Evolutionary conservation across 2,888 invertebrate species (phyloP), one percentile per base, ranked within the genome.

Genomic region (Glyphotaelius pellucidus): DNA sequence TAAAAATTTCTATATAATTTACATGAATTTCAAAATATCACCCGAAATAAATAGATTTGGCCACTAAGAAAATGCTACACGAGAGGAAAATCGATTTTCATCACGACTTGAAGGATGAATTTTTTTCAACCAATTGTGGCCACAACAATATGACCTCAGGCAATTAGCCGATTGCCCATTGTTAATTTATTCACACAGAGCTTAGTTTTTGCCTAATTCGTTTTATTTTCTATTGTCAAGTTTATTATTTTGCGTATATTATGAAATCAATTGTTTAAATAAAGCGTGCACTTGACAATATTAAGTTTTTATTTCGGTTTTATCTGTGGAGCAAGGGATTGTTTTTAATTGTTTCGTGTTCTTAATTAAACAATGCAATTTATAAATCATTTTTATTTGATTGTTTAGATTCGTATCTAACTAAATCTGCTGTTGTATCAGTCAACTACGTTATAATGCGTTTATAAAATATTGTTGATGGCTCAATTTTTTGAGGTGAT

Each of bases 201-300:
- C 67, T 67, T 67, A 25, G 67, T 67, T 67, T 67, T 67, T 67
- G 67, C 67, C 25, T 67, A 67, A 67, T 67, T 67, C 67, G 67
- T 67, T 86, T 47, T 86, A 42, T 30, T 79, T 88, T 67, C 79
- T 67, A 67, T 88, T 88, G 52, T 88, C 79, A 88, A 88, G 88
- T 67, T 88, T 84, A 90, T 90, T 90, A 52, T 90, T 84, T 31
- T 52, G 35, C 67, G 47, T 42, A 67, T 9, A 80, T 89, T 89
- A 67, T 9, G 67, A 87, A 87, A 87, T 87, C 87, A 52, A 87
- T 87, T 87, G 87, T 87, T 87, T 52, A 30, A n/a, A 9, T 30
- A 31, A 52, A 87, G n/a, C 52, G 87, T 47, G 52, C 52, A 31
- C 87, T 87, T 87, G 87, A 87, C 87, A 87, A 87, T 85, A 85